Base-by-base conservation (phyloP, 2,888 invertebrate species). In the Meteorus colon region DNA sequence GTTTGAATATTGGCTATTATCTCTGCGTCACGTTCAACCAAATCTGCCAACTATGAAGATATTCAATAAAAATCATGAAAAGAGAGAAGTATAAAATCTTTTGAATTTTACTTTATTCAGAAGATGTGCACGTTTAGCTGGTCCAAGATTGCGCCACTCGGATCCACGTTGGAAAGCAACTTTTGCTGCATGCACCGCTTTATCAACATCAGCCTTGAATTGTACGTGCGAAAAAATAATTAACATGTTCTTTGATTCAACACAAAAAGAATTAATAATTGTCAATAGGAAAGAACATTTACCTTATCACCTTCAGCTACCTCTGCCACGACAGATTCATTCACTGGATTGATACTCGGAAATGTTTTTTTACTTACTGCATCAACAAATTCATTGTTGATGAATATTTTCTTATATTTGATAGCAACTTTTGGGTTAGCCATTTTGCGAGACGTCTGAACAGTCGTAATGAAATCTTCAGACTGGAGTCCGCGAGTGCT, bases 311-410 rank as follows among this genome's bases (percentile, higher is more conserved):
- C 93, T 85, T 92, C 92, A 68, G 91, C 87, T 16, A 92, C 89
- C 77, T 91, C 87, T n/a, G 87, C 87, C 63, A 92, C 91, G 66
- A 89, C 89, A 79, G 91, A 89, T 70, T 90, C 92, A 71, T 90
- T 92, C 1, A 90, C 80, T 4, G 93, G 93, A 85, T 93, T 92
- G 65, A 92, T 81, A 4, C 92, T 91, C n/a, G 91, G 86, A 83
- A 94, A 94, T 3, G 91, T 92, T 82, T 92, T 92, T n/a, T 93
- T 93, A 81, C 91, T 92, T 5, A 85, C 89, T 0, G 93, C 90
- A 81, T 93, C 90, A 14, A 87, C 83, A 82, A 86, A 89, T 78
- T 85, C 84, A 77, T 89, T 89, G 77, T 89, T 87, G 72, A 89
- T 88, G 70, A 89, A 89, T 29, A 89, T 34, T 27, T 76, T 60